Conservation (phyloP, 2,113 vertebrate species). For the Corythaixoides concolor region DNA sequence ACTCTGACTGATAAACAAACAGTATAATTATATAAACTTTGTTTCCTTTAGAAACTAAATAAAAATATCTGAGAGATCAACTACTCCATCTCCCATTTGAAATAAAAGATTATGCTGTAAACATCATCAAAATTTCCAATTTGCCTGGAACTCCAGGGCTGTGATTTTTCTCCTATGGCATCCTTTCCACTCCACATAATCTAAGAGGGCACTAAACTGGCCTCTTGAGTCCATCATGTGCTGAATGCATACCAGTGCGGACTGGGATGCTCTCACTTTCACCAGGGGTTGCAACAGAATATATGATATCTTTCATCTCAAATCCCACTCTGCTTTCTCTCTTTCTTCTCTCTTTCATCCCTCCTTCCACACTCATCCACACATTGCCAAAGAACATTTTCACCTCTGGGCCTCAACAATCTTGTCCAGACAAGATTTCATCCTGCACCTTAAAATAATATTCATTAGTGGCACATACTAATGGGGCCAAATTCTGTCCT, state of each 20-base stretch:
- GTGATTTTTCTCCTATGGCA: not conserved
- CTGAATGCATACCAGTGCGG: not conserved
- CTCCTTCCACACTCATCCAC: not conserved
- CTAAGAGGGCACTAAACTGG: not conserved
- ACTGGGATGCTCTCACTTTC: not conserved
- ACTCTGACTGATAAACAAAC: not conserved
- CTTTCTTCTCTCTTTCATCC: not conserved
- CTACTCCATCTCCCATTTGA: not conserved
- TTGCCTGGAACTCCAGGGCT: not conserved
- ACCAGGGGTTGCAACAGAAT: not conserved
- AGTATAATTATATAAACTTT: not conserved
- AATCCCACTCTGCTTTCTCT: not conserved
- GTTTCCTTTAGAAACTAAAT: not conserved
- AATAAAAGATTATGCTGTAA: not conserved
- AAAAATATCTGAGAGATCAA: not conserved
- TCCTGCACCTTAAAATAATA: constrained; percentile 19
- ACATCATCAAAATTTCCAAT: not conserved
- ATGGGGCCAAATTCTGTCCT: not conserved
- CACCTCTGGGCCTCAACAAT: not conserved
- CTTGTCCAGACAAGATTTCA: not conserved
- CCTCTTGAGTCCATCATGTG: not conserved
- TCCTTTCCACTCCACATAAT: not conserved
- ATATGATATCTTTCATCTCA: not conserved
- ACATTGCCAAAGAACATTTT: not conserved
- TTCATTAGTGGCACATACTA: not conserved